phyloP scores from a whole-genome alignment of 1,140 invertebrate genomes.

The Trialeurodes vaporariorum region DNA sequence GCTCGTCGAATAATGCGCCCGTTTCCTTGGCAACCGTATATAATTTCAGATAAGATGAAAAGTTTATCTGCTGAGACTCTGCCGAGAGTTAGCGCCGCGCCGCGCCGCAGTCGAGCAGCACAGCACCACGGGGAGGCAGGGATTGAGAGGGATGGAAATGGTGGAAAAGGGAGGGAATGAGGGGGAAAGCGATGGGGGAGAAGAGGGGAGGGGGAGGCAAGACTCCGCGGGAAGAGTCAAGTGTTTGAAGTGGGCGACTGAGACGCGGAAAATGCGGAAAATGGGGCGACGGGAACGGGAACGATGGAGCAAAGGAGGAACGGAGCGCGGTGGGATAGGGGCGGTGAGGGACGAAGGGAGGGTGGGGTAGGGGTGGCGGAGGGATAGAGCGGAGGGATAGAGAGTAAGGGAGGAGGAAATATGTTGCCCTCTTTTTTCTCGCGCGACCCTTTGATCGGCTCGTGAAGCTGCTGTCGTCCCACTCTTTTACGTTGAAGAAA shows the following conservation, averaged over 20 bases:
- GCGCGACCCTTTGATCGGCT: too few relatives aligned
- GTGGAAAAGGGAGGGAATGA: too few relatives aligned
- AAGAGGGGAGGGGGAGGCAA: background rate
- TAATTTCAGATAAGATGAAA: slow-evolving; percentile 1
- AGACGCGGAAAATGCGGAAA: background rate
- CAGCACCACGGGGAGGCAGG: background rate
- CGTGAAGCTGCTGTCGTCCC: too few relatives aligned
- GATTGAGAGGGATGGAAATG: background rate
- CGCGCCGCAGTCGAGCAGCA: background rate
- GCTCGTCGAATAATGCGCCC: background rate
- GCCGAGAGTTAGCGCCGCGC: background rate
- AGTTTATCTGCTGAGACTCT: background rate
- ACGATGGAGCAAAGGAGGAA: background rate
- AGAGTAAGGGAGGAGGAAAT: background rate
- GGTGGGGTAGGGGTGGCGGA: background rate
- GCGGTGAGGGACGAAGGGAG: background rate
- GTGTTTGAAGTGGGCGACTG: too few relatives aligned
- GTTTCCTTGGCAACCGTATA: background rate
- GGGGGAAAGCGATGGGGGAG: too few relatives aligned
- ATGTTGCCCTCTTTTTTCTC: too few relatives aligned
- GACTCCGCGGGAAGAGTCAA: background rate
- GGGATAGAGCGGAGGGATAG: background rate
- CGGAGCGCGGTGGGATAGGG: background rate
- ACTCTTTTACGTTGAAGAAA: too few relatives aligned
- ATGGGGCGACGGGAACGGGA: background rate